phyloP scores from a whole-genome alignment of 2,888 invertebrate species.

The Seira ritae region DNA sequence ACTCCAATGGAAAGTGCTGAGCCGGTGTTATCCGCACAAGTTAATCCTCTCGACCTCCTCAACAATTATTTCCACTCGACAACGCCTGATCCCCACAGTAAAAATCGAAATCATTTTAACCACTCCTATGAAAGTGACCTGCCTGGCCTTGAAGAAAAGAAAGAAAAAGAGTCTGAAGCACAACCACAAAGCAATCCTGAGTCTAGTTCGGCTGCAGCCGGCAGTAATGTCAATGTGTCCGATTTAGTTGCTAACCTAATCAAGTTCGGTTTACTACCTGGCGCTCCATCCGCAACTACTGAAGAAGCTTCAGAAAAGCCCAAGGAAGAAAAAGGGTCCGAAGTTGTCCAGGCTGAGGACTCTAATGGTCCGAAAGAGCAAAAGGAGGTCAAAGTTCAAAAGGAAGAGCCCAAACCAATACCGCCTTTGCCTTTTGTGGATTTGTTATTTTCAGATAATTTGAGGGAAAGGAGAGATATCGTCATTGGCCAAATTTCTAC shows the following conservation, averaged over 20 bases:
- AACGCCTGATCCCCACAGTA: conserved; percentile 74
- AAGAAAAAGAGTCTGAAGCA: conserved; percentile 15
- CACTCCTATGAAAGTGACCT: conserved; percentile 67
- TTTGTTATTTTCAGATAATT: conserved; percentile 66
- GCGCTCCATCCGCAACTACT: conserved; percentile 22
- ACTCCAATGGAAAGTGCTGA: background rate
- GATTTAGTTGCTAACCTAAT: conserved; percentile 91
- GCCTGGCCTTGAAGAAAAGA: conserved; percentile 43
- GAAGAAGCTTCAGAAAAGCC: conserved; percentile 46
- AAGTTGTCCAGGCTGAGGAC: conserved; percentile 29
- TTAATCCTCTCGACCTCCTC: conserved; percentile 79
- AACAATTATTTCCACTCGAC: conserved; percentile 79
- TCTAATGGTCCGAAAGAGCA: conserved; percentile 37
- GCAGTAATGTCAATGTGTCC: conserved; percentile 77
- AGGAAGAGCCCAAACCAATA: conserved; percentile 54
- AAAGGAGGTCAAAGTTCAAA: conserved; percentile 15
- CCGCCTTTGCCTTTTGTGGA: conserved; percentile 70
- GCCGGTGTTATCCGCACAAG: background rate
- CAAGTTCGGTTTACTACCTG: conserved; percentile 86
- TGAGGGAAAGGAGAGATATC: conserved; percentile 67
- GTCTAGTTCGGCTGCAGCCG: background rate
- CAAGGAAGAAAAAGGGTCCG: conserved; percentile 69
- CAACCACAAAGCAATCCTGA: conserved; percentile 34
- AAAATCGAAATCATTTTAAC: conserved; percentile 13
- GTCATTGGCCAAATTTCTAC: conserved; percentile 81